Evolutionary conservation across 2,113 vertebrate species (phyloP), one percentile per base, ranked within the genome.

Genomic region (Eurystomus gularis): DNA sequence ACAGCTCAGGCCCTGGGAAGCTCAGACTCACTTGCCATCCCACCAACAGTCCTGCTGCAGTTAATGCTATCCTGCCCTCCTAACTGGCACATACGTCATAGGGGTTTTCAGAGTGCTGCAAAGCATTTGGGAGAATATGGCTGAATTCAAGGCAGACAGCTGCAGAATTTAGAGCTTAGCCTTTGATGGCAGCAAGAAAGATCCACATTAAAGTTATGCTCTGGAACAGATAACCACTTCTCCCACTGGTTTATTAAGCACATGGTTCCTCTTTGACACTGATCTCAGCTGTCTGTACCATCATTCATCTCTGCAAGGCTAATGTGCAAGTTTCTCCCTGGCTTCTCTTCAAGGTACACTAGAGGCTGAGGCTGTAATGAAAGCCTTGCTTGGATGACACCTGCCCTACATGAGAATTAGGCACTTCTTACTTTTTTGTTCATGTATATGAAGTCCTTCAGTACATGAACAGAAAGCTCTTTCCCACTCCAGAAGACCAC

Each of bases 61-160:
- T 3, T 28, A 21, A 25, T 16, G 29, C 60, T 33, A 25, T 2
- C 66, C 54, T 25, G 16, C 78, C 40, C 52, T 86, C 35, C 54
- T 4, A 5, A 3, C 0, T 25, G 55, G 61, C 57, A 77, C 33
- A 4, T 19, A 3, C 11, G 46, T 77, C 48, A 25, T 0, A 6
- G 58, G 3, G 62, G 15, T 40, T 25, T 35, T 24, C 84, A 52
- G 46, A 51, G 40, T 0, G 55, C 60, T 78, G 55, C 79, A 58
- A 26, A 65, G 62, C 79, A 42, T 16, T 31, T 7, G 80, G 19
- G 31, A 42, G 39, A 70, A 44, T 10, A 35, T 2, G 11, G 60
- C 55, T 65, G 33, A 64, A 65, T 11, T 31, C 62, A 39, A 40
- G 58, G 52, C 76, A 52, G 13, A 6, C 17, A 28, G 73, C 48